Conservation (phyloP, 2,888 invertebrate species). For the Galeopsomyia nigrocyanea region DNA sequence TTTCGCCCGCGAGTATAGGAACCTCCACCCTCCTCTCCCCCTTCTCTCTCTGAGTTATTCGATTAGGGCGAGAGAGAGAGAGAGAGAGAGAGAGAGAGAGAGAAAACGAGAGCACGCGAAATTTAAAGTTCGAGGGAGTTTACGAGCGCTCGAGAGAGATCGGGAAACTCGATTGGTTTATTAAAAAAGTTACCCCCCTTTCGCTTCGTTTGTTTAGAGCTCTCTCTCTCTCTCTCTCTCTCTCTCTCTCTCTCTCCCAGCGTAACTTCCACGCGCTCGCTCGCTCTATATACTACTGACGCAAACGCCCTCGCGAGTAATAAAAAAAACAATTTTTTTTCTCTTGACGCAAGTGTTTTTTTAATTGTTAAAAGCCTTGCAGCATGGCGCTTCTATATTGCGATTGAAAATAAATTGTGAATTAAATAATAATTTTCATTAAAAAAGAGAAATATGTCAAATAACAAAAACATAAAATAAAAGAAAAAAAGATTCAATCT, state of each 20-base stretch:
- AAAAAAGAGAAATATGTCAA: too few relatives aligned
- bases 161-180: constrained; percentile 23
- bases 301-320: too few relatives aligned
- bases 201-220: constrained; percentile 24
- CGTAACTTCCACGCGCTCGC: constrained; percentile 11
- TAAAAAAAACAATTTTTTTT: too few relatives aligned
- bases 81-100: too few relatives aligned
- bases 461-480: too few relatives aligned
- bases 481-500: too few relatives aligned
- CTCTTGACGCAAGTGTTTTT: too few relatives aligned
- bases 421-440: too few relatives aligned
- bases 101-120: neutral
- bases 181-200: constrained; percentile 26
- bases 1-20: neutral
- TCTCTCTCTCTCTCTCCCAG: constrained; percentile 20
- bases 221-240: constrained; percentile 13
- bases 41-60: constrained; percentile 21
- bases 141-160: constrained; percentile 32
- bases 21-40: neutral
- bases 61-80: constrained; percentile 18
- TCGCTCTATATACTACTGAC: neutral
- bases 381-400: too few relatives aligned
- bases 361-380: too few relatives aligned
- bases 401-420: too few relatives aligned
- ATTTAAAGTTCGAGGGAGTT: constrained; percentile 23